phyloP scores from a whole-genome alignment of 2,888 invertebrate genomes.

The Bellardia bayeri region DNA sequence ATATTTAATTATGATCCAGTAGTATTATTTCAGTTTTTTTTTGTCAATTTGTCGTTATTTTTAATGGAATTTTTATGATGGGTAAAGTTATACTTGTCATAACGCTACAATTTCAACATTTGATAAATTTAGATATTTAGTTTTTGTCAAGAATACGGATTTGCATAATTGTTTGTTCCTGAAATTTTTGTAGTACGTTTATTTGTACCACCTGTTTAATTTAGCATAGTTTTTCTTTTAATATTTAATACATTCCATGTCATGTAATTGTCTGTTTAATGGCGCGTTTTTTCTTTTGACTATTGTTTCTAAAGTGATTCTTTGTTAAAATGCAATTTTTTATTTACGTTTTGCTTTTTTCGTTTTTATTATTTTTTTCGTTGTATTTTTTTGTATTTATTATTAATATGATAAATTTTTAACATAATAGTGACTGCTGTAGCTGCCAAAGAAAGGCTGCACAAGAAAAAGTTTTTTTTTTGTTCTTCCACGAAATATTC shows the following conservation, averaged over 20 bases:
- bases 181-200: not conserved
- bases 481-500: too few species aligned
- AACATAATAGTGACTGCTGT: not conserved
- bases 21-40: too few species aligned
- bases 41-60: too few species aligned
- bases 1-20: too few species aligned
- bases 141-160: too few species aligned
- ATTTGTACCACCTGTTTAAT: not conserved
- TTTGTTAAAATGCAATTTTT: not conserved
- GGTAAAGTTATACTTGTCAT: too few species aligned
- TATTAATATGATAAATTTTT: not conserved
- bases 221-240: not conserved
- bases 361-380: not conserved
- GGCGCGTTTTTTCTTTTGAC: not conserved
- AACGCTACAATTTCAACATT: too few species aligned
- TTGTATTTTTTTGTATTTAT: not conserved
- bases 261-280: slow-evolving; percentile 25
- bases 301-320: slow-evolving; percentile 10
- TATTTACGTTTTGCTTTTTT: not conserved
- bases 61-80: too few species aligned
- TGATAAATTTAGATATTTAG: too few species aligned
- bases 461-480: not conserved
- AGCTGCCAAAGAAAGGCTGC: not conserved
- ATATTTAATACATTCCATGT: slow-evolving; percentile 1
- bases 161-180: too few species aligned